Conservation (phyloP, 2,888 invertebrate species). For the Ernsta delagoae region DNA sequence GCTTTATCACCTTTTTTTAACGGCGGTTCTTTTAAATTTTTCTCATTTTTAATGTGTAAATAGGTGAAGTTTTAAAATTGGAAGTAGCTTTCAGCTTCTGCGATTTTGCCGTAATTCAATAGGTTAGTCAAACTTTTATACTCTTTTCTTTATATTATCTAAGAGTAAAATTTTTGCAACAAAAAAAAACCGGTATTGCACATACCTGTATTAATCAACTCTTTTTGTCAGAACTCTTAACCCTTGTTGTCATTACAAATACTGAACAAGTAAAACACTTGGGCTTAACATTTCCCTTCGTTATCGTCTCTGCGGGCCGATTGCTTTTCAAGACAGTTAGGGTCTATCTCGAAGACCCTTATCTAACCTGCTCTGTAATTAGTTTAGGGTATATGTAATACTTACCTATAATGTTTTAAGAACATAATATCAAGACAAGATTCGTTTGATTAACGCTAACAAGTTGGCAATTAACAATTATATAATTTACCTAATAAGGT, state of each 20-base stretch:
- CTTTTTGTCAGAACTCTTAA: neutral
- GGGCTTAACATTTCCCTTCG: constrained; percentile 23
- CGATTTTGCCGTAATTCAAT: no score
- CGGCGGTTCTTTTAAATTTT: constrained; percentile 4
- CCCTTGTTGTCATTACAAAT: constrained; percentile 7
- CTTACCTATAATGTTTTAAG: neutral
- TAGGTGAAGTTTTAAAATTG: neutral
- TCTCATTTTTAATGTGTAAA: neutral
- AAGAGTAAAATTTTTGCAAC: no score
- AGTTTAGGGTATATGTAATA: constrained; percentile 8
- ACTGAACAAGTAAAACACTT: constrained; percentile 22
- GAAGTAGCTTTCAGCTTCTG: neutral
- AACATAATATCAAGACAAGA: neutral
- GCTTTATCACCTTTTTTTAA: constrained; percentile 19
- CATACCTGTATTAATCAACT: no score
- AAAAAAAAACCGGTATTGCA: no score
- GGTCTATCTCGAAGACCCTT: constrained; percentile 17
- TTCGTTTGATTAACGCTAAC: no score
- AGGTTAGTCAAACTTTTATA: no score
- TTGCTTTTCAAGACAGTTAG: constrained; percentile 31
- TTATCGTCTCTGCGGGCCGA: constrained; percentile 26
- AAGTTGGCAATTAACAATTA: no score
- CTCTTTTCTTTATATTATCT: no score
- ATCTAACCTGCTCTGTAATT: constrained; percentile 21
- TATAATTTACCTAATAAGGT: no score